phyloP scores from a whole-genome alignment of 2,797 vertebrate species.

The Tragopan temminckii region DNA sequence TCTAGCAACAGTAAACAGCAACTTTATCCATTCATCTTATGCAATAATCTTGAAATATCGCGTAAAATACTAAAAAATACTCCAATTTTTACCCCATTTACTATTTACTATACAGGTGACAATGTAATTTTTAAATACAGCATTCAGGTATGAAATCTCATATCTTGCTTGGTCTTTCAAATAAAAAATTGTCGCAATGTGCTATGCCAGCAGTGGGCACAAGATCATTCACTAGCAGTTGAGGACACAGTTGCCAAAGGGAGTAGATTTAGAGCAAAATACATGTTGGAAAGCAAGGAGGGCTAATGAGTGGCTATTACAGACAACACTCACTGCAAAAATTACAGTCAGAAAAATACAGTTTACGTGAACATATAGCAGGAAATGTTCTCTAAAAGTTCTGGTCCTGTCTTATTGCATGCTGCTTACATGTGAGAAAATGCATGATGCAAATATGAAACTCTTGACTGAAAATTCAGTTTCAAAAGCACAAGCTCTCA shows the following conservation, averaged over 20 bases:
- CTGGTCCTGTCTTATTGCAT: not conserved
- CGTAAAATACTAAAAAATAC: not conserved
- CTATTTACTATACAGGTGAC: not conserved
- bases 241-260: not conserved
- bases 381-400: not conserved
- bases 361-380: not conserved
- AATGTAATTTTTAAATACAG: not conserved
- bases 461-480: not conserved
- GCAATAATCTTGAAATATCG: not conserved
- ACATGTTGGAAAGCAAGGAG: not conserved
- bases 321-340: not conserved
- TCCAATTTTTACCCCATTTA: not conserved
- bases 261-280: not conserved
- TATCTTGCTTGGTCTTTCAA: not conserved
- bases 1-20: not conserved
- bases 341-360: not conserved
- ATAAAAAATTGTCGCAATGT: not conserved
- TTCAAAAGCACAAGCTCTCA: constrained; percentile 15
- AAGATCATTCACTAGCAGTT: not conserved
- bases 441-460: not conserved
- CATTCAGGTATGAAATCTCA: not conserved
- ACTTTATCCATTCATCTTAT: not conserved
- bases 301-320: not conserved
- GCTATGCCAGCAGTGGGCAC: not conserved
- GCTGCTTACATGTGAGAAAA: not conserved